A percentile compares a stretch with the other conserved stretches of the same genome.
phyloP scores from a whole-genome alignment of 2,113 vertebrate genomes.

The Anguilla rostrata region DNA sequence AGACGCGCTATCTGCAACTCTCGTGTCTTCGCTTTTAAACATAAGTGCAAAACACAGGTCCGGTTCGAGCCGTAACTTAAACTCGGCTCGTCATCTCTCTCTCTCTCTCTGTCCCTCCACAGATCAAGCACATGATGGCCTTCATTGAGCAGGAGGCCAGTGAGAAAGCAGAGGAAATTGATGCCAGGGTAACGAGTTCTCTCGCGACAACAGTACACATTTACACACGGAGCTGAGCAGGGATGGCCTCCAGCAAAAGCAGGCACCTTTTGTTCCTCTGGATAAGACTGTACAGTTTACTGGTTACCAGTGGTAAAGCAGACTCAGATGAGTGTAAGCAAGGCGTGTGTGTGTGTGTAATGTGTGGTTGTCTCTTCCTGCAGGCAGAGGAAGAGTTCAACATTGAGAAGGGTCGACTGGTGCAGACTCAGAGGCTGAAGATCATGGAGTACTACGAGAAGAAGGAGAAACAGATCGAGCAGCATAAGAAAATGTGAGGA shows the following conservation, averaged over 20 bases:
- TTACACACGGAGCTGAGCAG: not conserved
- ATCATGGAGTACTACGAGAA: slow-evolving; percentile 99
- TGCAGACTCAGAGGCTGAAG: slow-evolving; percentile 96
- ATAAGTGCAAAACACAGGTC: not conserved
- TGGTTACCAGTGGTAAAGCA: no score
- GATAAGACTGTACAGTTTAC: no score
- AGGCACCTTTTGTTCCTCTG: no score
- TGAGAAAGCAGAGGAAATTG: slow-evolving; percentile 98
- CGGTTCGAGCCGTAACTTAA: not conserved
- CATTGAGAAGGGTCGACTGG: slow-evolving; percentile 96
- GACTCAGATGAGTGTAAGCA: no score
- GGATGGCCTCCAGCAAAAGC: no score
- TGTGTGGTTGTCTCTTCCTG: slow-evolving; percentile 39
- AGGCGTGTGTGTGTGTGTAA: not conserved
- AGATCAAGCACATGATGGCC: slow-evolving; percentile 99
- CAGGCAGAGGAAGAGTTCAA: slow-evolving; percentile 99
- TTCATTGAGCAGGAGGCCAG: slow-evolving; percentile 99
- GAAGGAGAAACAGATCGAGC: slow-evolving; percentile 98
- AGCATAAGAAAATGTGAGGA: slow-evolving; percentile 97
- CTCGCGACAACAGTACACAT: not conserved
- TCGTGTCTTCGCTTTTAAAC: not conserved
- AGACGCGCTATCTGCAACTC: no score
- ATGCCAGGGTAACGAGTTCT: slow-evolving; percentile 87
- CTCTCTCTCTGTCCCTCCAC: slow-evolving; percentile 22
- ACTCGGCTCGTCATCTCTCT: not conserved